A percentile compares a stretch with the other conserved stretches of the same genome.
Evolutionary conservation across 2,888 invertebrate genomes (phyloP).

Genomic region (Zele albiditarsus): DNA sequence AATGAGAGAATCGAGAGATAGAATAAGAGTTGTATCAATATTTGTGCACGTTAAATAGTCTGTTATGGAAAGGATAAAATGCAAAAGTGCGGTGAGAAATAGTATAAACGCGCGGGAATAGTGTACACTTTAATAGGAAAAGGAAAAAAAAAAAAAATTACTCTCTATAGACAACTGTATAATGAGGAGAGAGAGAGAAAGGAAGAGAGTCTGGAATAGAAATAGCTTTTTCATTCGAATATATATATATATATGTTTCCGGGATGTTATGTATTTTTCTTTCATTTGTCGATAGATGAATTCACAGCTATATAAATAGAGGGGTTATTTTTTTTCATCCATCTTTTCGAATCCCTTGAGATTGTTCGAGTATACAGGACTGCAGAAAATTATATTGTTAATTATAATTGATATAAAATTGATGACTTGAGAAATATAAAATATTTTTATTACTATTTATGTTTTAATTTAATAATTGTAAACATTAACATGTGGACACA

Average conservation of each 20-base stretch:
- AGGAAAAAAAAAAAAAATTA: neutral
- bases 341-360: too few relatives aligned
- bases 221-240: neutral
- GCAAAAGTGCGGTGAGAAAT: neutral
- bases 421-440: too few relatives aligned
- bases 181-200: neutral
- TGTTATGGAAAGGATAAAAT: slow-evolving; percentile 18
- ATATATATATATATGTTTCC: neutral
- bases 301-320: neutral
- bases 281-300: neutral
- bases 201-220: neutral
- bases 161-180: neutral
- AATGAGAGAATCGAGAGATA: neutral
- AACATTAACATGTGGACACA: too few relatives aligned
- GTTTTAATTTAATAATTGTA: too few relatives aligned
- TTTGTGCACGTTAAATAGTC: slow-evolving; percentile 27
- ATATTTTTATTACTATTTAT: too few relatives aligned
- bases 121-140: neutral
- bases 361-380: too few relatives aligned
- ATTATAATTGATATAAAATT: too few relatives aligned
- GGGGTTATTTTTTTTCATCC: too few relatives aligned
- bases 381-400: too few relatives aligned
- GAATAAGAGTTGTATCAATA: slow-evolving; percentile 3
- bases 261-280: neutral
- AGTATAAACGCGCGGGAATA: neutral